These are phyloP conservation scores for Tyto alba DNA, from an alignment of 2,113 vertebrate genomes.

Conservation along the genomic window DNA sequence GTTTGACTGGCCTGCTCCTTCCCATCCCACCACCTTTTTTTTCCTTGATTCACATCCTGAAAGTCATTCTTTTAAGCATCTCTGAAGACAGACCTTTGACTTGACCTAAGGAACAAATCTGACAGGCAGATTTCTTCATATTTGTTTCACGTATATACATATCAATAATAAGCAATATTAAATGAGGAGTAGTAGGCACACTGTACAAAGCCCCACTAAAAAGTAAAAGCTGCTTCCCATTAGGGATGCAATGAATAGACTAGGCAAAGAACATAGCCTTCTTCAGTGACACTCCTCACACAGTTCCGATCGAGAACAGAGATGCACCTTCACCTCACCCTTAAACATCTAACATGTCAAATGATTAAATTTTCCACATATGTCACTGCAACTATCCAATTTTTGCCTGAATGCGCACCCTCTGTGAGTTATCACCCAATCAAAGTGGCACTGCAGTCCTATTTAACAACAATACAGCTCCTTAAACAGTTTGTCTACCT, in stretches of 20 bases:
- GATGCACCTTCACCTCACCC: not conserved
- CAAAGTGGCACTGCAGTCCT: not conserved
- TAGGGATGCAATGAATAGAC: not conserved
- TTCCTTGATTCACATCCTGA: not conserved
- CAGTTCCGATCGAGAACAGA: not conserved
- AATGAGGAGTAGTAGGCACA: rapidly evolving
- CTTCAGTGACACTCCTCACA: not conserved
- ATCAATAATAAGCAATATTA: too few relatives aligned
- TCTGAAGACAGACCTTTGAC: not conserved
- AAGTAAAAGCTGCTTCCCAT: not conserved
- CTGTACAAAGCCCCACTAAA: not conserved
- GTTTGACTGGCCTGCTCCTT: not conserved
- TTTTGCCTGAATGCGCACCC: not conserved
- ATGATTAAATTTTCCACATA: rapidly evolving
- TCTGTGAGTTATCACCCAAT: not conserved
- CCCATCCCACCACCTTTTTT: rapidly evolving
- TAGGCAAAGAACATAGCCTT: rapidly evolving
- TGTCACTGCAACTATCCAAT: not conserved
- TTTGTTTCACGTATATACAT: too few relatives aligned
- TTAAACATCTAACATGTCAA: not conserved
- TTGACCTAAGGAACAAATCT: not conserved
- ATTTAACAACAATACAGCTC: not conserved
- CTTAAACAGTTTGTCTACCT: not conserved
- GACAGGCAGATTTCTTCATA: rapidly evolving
- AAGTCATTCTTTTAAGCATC: not conserved